These are phyloP conservation scores for Spea multiplicata DNA, from an alignment of 2,113 vertebrate species.

Conservation along the genomic window DNA sequence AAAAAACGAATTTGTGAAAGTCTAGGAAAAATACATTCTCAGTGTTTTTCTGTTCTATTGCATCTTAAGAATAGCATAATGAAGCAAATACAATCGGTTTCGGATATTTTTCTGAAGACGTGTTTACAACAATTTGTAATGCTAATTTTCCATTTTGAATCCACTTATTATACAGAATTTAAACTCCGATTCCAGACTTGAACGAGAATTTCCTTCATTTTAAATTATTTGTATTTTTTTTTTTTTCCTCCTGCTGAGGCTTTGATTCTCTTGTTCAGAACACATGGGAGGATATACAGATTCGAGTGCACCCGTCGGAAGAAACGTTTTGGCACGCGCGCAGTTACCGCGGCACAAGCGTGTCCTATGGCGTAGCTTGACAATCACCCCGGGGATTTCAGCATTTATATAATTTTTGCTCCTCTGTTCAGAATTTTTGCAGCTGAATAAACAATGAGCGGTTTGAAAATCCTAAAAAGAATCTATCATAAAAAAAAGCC, in stretches of 20 bases:
- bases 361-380: constrained; percentile 47
- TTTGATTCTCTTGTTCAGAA: neutral
- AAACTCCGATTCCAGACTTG: neutral
- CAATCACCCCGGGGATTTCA: constrained; percentile 44
- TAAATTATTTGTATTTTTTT: neutral
- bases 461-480: constrained; percentile 51
- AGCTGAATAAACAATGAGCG: constrained; percentile 47
- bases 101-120: neutral
- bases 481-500: constrained; percentile 49
- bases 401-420: constrained; percentile 52
- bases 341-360: constrained; percentile 35
- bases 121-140: neutral
- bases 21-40: neutral
- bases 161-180: neutral
- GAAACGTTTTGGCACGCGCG: constrained; percentile 15
- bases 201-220: neutral
- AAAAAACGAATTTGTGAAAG: neutral
- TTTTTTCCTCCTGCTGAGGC: neutral
- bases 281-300: constrained; percentile 8
- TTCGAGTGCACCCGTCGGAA: constrained; percentile 10
- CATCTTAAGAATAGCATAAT: neutral
- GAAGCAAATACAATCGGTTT: neutral
- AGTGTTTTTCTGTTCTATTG: neutral
- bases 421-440: constrained; percentile 52
- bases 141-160: neutral